A percentile compares a stretch with the other conserved stretches of the same genome.
phyloP scores from a whole-genome alignment of 2,113 vertebrate genomes.

The Stercorarius parasiticus region DNA sequence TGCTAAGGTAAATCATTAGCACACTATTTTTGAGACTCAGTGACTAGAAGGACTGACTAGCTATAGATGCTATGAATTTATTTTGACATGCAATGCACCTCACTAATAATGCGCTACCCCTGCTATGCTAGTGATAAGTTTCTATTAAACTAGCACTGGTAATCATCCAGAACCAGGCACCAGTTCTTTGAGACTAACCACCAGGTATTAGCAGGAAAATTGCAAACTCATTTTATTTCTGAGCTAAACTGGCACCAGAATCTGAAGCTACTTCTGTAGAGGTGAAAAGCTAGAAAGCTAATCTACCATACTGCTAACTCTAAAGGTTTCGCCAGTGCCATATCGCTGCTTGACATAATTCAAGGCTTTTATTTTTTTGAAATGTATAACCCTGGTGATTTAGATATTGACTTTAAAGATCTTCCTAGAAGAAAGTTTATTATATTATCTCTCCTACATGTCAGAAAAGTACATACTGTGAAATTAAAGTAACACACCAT shows the following conservation, averaged over 20 bases:
- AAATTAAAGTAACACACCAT: constrained; percentile 32
- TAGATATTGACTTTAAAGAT: constrained; percentile 40
- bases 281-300: neutral
- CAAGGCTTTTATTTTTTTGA: neutral
- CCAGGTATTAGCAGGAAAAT: neutral
- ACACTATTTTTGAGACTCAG: neutral
- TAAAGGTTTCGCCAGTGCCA: neutral
- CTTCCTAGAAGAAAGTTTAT: neutral
- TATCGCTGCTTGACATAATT: neutral
- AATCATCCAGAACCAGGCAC: neutral
- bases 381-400: neutral
- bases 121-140: neutral
- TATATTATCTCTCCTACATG: neutral
- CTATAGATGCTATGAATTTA: neutral
- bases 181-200: neutral
- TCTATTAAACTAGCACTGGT: neutral
- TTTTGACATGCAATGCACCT: neutral
- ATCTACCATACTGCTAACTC: neutral
- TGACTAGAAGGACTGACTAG: neutral
- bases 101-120: neutral
- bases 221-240: neutral
- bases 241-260: neutral
- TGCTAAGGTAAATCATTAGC: neutral
- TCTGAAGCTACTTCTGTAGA: neutral
- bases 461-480: constrained; percentile 11